These are phyloP conservation scores for Ceriagrion tenellum DNA, from an alignment of 2,888 invertebrate species.

Conservation along the genomic window DNA sequence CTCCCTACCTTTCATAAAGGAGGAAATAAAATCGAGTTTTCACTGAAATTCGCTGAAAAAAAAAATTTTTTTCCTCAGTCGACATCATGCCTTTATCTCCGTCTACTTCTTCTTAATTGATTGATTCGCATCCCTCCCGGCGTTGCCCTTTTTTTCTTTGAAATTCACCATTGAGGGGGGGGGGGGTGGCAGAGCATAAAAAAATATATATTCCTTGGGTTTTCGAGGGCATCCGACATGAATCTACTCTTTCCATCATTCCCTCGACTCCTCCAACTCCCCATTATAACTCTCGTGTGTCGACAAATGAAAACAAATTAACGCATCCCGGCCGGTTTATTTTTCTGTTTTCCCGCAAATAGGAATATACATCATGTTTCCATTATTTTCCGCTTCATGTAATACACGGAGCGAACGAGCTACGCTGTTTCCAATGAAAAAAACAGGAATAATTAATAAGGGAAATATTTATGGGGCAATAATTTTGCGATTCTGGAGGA, in stretches of 20 bases:
- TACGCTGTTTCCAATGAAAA: background rate
- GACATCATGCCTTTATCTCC: background rate
- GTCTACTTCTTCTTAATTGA: background rate
- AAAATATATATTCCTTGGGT: background rate
- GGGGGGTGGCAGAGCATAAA: background rate
- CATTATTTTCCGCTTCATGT: constrained; percentile 21
- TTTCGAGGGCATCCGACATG: background rate
- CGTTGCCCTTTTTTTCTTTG: background rate
- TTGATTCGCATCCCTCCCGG: background rate
- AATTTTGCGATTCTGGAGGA: background rate
- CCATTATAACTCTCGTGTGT: constrained; percentile 15
- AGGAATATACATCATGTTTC: background rate
- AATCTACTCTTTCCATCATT: background rate
- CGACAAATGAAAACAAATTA: constrained; percentile 32
- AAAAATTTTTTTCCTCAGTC: background rate
- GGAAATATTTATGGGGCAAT: background rate
- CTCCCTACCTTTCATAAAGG: background rate
- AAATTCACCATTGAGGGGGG: background rate
- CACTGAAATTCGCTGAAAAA: background rate
- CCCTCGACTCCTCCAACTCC: background rate
- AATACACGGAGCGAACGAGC: background rate
- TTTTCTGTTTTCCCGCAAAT: background rate
- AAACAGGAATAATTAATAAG: background rate
- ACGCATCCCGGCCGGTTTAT: background rate
- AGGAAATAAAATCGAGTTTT: background rate